Evolutionary conservation across 2,888 invertebrate genomes (phyloP).

Genomic region (Ceriagrion tenellum): DNA sequence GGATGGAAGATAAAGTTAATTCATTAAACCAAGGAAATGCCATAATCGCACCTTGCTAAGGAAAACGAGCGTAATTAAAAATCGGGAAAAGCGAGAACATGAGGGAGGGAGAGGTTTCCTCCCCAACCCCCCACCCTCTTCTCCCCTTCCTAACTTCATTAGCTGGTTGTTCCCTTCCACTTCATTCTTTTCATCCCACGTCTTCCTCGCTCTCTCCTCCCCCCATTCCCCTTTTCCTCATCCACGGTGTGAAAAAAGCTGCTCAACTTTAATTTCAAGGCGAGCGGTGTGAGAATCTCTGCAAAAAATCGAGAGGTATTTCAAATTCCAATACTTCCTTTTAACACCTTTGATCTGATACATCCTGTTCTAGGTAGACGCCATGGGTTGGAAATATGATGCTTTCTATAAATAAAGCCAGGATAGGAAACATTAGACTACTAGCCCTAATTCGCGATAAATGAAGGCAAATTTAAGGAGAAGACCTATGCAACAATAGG

Average conservation of each 20-base stretch:
- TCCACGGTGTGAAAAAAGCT: background rate
- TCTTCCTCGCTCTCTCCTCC: background rate
- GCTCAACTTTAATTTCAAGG: conserved; percentile 10
- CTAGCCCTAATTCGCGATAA: no score
- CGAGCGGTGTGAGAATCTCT: background rate
- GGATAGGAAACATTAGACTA: no score
- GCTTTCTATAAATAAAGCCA: no score
- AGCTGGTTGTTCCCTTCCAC: background rate
- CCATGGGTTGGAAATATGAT: background rate
- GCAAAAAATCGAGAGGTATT: background rate
- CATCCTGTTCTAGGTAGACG: background rate
- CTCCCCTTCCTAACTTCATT: background rate
- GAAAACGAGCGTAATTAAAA: conserved; percentile 9
- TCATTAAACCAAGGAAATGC: background rate
- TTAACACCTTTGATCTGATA: background rate
- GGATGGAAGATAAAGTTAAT: background rate
- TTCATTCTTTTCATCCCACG: background rate
- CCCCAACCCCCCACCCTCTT: no score
- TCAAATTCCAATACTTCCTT: background rate
- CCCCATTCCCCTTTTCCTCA: background rate
- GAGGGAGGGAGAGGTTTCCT: no score
- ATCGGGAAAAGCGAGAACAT: background rate
- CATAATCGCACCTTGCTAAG: background rate
- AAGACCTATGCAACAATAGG: no score
- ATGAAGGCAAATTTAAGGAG: no score